phyloP scores from a whole-genome alignment of 2,888 invertebrate species.

The Ormyrus rosae region DNA sequence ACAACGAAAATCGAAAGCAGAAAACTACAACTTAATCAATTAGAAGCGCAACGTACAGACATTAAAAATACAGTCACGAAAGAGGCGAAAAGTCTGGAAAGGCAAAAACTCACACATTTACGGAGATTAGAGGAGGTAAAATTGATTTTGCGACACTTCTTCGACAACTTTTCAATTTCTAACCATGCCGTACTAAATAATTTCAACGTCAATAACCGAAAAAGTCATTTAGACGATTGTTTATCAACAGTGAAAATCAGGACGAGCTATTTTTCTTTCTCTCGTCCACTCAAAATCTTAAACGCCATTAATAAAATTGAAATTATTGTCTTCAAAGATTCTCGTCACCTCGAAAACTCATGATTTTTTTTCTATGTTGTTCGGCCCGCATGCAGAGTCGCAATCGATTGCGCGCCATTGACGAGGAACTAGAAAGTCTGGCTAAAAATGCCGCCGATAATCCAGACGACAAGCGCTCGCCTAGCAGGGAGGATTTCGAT shows the following conservation, averaged over 20 bases:
- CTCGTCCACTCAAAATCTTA: no score
- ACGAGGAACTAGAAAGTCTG: constrained; percentile 80
- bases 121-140: constrained; percentile 82
- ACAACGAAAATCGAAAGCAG: constrained; percentile 81
- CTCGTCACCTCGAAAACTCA: background rate
- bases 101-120: constrained; percentile 80
- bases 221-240: no score
- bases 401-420: constrained; percentile 81
- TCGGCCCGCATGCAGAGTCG: constrained; percentile 76
- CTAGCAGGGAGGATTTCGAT: constrained; percentile 91
- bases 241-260: no score
- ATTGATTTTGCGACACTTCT: background rate
- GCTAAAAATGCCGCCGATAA: constrained; percentile 67
- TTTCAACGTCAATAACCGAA: no score
- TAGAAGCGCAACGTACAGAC: constrained; percentile 82
- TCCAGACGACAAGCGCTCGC: constrained; percentile 76
- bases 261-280: no score
- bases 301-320: background rate
- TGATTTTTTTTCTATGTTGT: constrained; percentile 24
- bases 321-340: background rate
- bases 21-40: constrained; percentile 80
- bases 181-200: no score
- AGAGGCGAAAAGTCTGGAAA: constrained; percentile 83
- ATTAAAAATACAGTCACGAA: constrained; percentile 82
- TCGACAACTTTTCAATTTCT: no score